phyloP scores from a whole-genome alignment of 2,797 vertebrate species.

The Microctenopoma lineatum region DNA sequence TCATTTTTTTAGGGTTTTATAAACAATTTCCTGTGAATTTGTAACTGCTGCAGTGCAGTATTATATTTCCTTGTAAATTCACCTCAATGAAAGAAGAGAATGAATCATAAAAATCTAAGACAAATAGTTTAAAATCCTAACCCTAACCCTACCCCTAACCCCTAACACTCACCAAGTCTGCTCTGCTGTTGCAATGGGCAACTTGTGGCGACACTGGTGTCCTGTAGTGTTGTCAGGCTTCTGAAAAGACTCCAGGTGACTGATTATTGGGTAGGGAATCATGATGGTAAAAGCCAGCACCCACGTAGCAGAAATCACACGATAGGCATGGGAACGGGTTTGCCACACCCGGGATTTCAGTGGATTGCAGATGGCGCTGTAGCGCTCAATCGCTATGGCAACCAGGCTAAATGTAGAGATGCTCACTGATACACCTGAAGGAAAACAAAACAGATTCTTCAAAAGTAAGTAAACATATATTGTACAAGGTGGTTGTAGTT shows the following conservation, averaged over 20 bases:
- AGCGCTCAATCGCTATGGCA: slow-evolving; percentile 95
- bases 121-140: background rate
- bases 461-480: slow-evolving; percentile 6
- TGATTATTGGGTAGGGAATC: slow-evolving; percentile 93
- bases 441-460: slow-evolving; percentile 27
- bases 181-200: slow-evolving; percentile 84
- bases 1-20: too few species aligned
- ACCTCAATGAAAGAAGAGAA: too few species aligned
- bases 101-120: background rate
- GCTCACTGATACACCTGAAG: slow-evolving; percentile 93
- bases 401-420: slow-evolving; percentile 96
- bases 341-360: slow-evolving; percentile 95
- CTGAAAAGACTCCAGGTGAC: slow-evolving; percentile 73
- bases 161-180: slow-evolving; percentile 88
- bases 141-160: too few species aligned
- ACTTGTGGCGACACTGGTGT: slow-evolving; percentile 86
- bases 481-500: background rate
- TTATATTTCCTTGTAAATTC: too few species aligned
- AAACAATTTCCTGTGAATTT: too few species aligned
- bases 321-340: slow-evolving; percentile 94
- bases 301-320: slow-evolving; percentile 93
- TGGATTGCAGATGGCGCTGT: slow-evolving; percentile 96
- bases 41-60: too few species aligned
- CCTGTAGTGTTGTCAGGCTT: slow-evolving; percentile 68
- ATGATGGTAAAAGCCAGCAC: slow-evolving; percentile 90